Evolutionary conservation across 2,797 vertebrate species (phyloP), one percentile per base, ranked within the genome.

Genomic region (Semaprochilodus insignis): DNA sequence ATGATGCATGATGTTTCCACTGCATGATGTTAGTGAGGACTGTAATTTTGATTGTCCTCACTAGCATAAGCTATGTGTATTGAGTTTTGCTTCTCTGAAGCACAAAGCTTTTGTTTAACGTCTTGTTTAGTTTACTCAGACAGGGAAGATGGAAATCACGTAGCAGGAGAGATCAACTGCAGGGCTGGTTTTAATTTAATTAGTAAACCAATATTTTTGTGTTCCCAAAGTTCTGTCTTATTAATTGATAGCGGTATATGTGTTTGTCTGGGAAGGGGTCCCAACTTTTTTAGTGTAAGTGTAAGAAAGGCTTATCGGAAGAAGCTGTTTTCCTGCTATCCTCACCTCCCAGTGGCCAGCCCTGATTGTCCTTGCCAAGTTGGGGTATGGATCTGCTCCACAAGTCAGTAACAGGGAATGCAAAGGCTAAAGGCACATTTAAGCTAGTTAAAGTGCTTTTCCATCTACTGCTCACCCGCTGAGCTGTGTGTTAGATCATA

Each of bases 401-500:
- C 8, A 27, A 34, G 25, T 34, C 52, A 34, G 52, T 55, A 27
- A 55, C 21, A 27, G 52, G 25, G 27, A 57, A 55, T 4, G 19
- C 52, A 54, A 13, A 34, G 52, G 71, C 52, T 55, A 55, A 54
- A 55, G 71, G 16, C 27, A 34, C 27, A 36, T 67, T n/a, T 21
- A 55, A 17, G 17, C 2, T 8, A 52, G 54, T 27, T 25, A 69
- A 60, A n/a, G 3, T 31, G 44, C 70, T 3, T 71, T 79, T 55
- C 23, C 27, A 31, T 51, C n/a, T 13, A 23, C 14, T 51, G 54
- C 15, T 44, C 40, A 69, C 67, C 76, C 40, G 5, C 48, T 34
- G 76, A 78, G 71, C 40, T 25, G 51, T 4, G 44, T 40, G 10
- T 81, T 54, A 76, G 48, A 8, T 71, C 66, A 57, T 48, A 25